These are phyloP conservation scores for Brachycybe producta DNA, from an alignment of 2,888 invertebrate species.

Conservation along the genomic window DNA sequence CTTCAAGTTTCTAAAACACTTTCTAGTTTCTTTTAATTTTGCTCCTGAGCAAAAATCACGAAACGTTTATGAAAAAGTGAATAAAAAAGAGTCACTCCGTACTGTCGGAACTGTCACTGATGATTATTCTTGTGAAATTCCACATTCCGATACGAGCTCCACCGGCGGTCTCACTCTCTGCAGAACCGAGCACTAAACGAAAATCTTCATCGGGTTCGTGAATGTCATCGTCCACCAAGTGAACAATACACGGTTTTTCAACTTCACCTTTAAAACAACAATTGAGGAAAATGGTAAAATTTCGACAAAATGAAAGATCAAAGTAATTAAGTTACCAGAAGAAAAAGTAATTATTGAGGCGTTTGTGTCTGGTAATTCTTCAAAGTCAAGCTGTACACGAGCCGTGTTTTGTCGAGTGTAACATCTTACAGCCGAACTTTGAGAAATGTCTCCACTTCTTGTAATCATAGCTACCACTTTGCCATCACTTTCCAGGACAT, in stretches of 20 bases:
- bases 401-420: constrained; percentile 33
- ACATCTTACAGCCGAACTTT: constrained; percentile 31
- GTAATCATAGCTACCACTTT: constrained; percentile 27
- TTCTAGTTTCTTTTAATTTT: not conserved
- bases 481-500: constrained; percentile 30
- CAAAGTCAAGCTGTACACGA: constrained; percentile 28
- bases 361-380: constrained; percentile 31
- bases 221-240: constrained; percentile 28
- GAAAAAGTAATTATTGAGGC: constrained; percentile 29
- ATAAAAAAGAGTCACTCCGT: no score
- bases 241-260: constrained; percentile 30
- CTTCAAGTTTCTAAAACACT: no score
- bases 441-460: constrained; percentile 30
- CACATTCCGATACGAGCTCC: constrained; percentile 28
- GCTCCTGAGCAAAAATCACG: no score
- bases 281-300: not conserved
- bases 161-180: constrained; percentile 27
- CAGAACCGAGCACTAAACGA: constrained; percentile 30
- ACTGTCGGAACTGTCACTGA: constrained; percentile 33
- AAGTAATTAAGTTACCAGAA: constrained; percentile 27
- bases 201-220: constrained; percentile 32
- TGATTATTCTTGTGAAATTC: constrained; percentile 27
- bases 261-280: constrained; percentile 27
- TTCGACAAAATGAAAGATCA: not conserved
- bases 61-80: no score